Evolutionary conservation across 2,888 invertebrate genomes (phyloP).

Genomic region (Nesidiocoris tenuis): DNA sequence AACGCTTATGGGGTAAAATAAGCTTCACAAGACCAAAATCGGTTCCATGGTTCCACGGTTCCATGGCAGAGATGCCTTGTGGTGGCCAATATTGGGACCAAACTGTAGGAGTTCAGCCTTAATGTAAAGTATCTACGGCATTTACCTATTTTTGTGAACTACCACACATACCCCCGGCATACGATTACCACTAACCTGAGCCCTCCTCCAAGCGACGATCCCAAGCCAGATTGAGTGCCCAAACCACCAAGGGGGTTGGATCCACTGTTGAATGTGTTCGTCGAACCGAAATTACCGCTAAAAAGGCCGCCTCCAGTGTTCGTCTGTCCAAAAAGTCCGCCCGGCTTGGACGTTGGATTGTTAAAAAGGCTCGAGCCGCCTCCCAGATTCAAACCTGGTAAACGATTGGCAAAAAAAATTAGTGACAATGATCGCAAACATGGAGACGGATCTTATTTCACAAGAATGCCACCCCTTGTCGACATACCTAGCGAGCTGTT

Average conservation of each 20-base stretch:
- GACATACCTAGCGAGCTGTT: conserved; percentile 51
- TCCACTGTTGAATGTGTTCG: conserved; percentile 56
- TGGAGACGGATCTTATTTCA: too few species aligned
- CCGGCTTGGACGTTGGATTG: conserved; percentile 56
- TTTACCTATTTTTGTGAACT: too few species aligned
- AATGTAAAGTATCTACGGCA: too few species aligned
- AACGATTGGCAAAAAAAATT: background rate
- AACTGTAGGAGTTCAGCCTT: too few species aligned
- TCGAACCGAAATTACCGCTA: conserved; percentile 45
- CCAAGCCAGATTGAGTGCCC: conserved; percentile 26
- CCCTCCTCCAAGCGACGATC: conserved; percentile 12
- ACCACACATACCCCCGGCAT: too few species aligned
- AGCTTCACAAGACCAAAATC: too few species aligned
- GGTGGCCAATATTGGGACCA: too few species aligned
- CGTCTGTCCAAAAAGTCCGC: conserved; percentile 58
- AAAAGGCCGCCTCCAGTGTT: conserved; percentile 55
- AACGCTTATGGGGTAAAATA: too few species aligned
- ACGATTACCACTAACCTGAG: too few species aligned
- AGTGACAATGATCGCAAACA: conserved; percentile 15
- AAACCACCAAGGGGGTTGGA: conserved; percentile 50
- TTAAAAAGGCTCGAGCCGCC: conserved; percentile 56
- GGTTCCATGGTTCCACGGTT: too few species aligned
- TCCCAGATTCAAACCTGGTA: conserved; percentile 50
- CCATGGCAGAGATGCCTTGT: too few species aligned
- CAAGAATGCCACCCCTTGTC: background rate